phyloP scores from a whole-genome alignment of 2,888 invertebrate genomes.

The Ophonus ardosiacus region DNA sequence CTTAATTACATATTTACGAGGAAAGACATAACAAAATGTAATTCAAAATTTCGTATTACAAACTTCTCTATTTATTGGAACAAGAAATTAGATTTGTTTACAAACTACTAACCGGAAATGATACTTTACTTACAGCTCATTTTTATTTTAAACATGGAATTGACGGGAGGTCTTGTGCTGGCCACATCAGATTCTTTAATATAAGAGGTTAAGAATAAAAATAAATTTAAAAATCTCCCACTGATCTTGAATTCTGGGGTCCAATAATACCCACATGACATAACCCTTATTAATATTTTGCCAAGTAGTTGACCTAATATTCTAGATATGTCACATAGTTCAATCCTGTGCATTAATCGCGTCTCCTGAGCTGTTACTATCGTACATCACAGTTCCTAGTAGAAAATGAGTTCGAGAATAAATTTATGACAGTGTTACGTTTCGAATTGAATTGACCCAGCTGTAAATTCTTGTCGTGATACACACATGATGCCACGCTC shows the following conservation, averaged over 20 bases:
- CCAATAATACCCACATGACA: background rate
- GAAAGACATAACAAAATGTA: too few species aligned
- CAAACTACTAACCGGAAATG: too few species aligned
- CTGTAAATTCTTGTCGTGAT: background rate
- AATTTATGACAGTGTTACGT: conserved; percentile 12
- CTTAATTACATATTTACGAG: too few species aligned
- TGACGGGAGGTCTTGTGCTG: too few species aligned
- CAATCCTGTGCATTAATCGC: background rate
- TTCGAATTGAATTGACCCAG: conserved; percentile 17
- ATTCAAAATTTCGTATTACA: too few species aligned
- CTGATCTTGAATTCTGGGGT: background rate
- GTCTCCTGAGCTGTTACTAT: background rate
- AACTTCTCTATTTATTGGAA: too few species aligned
- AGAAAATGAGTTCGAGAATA: background rate
- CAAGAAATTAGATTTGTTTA: too few species aligned
- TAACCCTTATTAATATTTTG: conserved; percentile 16
- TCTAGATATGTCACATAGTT: background rate
- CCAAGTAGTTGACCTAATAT: conserved; percentile 16
- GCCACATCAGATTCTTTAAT: too few species aligned
- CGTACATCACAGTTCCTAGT: background rate
- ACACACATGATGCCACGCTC: conserved; percentile 11
- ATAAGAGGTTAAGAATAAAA: too few species aligned
- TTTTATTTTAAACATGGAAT: too few species aligned
- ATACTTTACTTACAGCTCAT: too few species aligned
- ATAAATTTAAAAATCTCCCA: background rate